Base-by-base conservation (phyloP, 2,113 vertebrate genomes). In the Oncorhynchus nerka region DNA sequence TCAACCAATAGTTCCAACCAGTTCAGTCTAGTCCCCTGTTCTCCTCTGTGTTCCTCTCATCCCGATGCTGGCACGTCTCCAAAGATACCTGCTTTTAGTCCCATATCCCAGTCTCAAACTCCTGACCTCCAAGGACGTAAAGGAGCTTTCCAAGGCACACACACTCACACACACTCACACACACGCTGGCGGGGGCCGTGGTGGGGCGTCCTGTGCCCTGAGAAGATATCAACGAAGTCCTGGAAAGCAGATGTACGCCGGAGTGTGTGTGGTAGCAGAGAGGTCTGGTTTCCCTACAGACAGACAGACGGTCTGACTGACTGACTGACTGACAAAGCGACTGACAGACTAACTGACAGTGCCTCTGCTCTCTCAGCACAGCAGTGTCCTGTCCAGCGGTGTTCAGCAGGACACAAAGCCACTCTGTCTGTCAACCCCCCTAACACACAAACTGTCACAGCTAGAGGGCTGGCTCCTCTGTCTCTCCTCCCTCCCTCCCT, bases 281-380 rank as follows among this genome's bases (percentile, higher is more conserved):
- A 88, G 87, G 85, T 87, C 86, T 84, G 81, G 86, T 86, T 89
- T 88, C 66, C 20, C 84, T 76, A 86, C 82, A 86, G 71, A 89
- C 75, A 61, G 55, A 62, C 75, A 69, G 32, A 70, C 75, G 22
- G 67, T 16, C 65, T 32, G 45, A 7, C 64, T 75, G 74, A n/a
- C 64, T 75, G 74, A n/a, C 57, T 49, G n/a, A 26, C 84, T 83
- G 83, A 86, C 59, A 9, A 5, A 45, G 39, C 9, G 39, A 45
- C 39, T 45, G 39, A 66, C 84, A 81, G 84, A 86, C 81, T 81
- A 74, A 89, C 81, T 86, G 84, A 83, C 89, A 80, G 82, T 74
- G 74, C 70, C 82, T 83, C 81, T 62, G n/a, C 51, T 22, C 59
- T 86, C 83, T 72, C 28, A 73, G 24, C 15, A 83, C 83, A 81